These are phyloP conservation scores for Danaus melanippus DNA, from an alignment of 1,140 invertebrate species.

Conservation along the genomic window DNA sequence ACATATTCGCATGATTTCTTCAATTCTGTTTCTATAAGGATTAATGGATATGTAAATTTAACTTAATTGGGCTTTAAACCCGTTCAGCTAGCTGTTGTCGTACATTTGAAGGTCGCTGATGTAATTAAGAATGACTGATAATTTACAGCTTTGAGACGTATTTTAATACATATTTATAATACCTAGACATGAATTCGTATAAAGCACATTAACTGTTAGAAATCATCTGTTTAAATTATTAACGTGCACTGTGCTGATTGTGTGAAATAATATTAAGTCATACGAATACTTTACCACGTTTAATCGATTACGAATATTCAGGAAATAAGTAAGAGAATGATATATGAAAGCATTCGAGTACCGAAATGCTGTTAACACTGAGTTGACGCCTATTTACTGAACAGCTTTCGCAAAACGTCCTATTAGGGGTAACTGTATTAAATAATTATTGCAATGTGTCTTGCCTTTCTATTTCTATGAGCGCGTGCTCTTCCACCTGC, in stretches of 20 bases:
- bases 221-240: no score
- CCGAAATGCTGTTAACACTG: no score
- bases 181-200: background rate
- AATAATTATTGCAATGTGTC: constrained; percentile 71
- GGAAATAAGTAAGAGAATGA: no score
- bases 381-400: constrained; percentile 58
- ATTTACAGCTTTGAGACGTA: constrained; percentile 21
- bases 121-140: constrained; percentile 30
- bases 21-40: constrained; percentile 2
- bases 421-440: constrained; percentile 70
- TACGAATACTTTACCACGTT: no score
- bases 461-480: constrained; percentile 71
- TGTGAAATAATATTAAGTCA: no score
- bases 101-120: constrained; percentile 25
- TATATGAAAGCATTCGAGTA: no score
- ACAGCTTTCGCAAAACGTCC: constrained; percentile 67
- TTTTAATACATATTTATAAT: constrained; percentile 14
- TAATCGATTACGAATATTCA: no score
- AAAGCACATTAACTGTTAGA: no score
- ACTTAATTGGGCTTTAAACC: constrained; percentile 21
- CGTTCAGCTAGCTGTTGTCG: constrained; percentile 22
- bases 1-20: constrained; percentile 8
- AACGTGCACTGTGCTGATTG: no score
- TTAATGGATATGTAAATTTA: constrained; percentile 22
- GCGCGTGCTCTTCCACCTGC: constrained; percentile 64